These are phyloP conservation scores for Leptinotarsa texana DNA, from an alignment of 1,140 invertebrate species.

Conservation along the genomic window DNA sequence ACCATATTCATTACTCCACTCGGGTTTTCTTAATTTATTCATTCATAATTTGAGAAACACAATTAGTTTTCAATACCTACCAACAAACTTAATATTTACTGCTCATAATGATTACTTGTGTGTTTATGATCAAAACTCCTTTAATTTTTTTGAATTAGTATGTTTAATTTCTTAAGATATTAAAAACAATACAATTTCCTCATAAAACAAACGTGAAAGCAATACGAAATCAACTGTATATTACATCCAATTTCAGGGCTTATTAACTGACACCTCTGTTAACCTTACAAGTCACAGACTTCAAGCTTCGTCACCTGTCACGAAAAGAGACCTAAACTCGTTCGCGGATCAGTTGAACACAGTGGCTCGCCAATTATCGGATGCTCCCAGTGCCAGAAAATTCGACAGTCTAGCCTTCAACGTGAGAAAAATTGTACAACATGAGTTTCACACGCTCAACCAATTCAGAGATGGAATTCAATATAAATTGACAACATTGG, in stretches of 20 bases:
- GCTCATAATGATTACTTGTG: too few species aligned
- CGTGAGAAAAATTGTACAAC: slow-evolving; percentile 65
- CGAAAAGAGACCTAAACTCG: slow-evolving; percentile 71
- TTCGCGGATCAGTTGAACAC: slow-evolving; percentile 75
- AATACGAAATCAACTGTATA: neutral
- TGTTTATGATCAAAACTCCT: too few species aligned
- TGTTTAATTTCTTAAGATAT: too few species aligned
- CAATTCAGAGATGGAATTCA: slow-evolving; percentile 70
- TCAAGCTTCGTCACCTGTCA: slow-evolving; percentile 66
- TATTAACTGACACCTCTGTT: slow-evolving; percentile 65
- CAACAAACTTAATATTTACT: too few species aligned
- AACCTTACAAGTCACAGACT: slow-evolving; percentile 71
- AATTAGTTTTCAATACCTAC: too few species aligned
- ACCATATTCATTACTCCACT: too few species aligned
- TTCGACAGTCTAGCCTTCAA: slow-evolving; percentile 68
- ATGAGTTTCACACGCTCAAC: slow-evolving; percentile 70
- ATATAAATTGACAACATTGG: slow-evolving; percentile 74
- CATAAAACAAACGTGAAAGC: too few species aligned
- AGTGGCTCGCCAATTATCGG: slow-evolving; percentile 71
- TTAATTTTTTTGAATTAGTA: too few species aligned
- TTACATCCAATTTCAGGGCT: slow-evolving; percentile 40
- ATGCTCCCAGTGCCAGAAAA: slow-evolving; percentile 66
- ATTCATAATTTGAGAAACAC: too few species aligned
- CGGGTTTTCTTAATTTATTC: too few species aligned
- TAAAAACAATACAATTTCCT: too few species aligned